phyloP scores from a whole-genome alignment of 2,888 invertebrate genomes.

The Operophtera brumata region DNA sequence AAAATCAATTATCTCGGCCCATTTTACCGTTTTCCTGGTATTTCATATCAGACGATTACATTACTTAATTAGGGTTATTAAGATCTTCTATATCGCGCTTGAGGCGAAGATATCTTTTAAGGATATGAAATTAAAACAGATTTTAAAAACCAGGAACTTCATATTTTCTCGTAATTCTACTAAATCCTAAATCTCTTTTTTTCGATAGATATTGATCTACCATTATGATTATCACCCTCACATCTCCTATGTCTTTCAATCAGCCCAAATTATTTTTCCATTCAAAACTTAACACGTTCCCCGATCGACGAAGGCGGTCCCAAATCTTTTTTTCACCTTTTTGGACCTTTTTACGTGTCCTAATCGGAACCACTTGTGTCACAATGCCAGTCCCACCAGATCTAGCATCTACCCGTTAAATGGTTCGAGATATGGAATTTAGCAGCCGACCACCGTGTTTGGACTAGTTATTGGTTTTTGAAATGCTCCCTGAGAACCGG shows the following conservation, averaged over 20 bases:
- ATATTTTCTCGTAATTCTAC: too few relatives aligned
- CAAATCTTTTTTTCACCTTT: slow-evolving; percentile 9
- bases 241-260: slow-evolving; percentile 6
- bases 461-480: slow-evolving; percentile 57
- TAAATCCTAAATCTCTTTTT: too few relatives aligned
- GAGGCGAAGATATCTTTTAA: slow-evolving; percentile 1
- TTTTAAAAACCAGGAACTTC: too few relatives aligned
- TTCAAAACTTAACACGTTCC: slow-evolving; percentile 2
- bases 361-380: slow-evolving; percentile 48
- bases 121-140: neutral
- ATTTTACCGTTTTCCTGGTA: slow-evolving; percentile 4
- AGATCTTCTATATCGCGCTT: neutral
- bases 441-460: slow-evolving; percentile 68
- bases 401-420: slow-evolving; percentile 56
- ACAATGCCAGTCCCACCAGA: slow-evolving; percentile 36
- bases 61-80: slow-evolving; percentile 10
- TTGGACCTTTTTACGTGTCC: slow-evolving; percentile 31
- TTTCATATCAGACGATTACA: slow-evolving; percentile 8
- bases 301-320: slow-evolving; percentile 42
- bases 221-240: neutral
- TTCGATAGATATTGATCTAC: neutral
- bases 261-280: neutral
- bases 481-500: slow-evolving; percentile 60
- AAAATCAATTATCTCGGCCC: slow-evolving; percentile 17
- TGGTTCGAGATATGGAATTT: slow-evolving; percentile 75